Evolutionary conservation across 2,113 vertebrate species (phyloP), one percentile per base, ranked within the genome.

Genomic region (Ochotona curzoniae): DNA sequence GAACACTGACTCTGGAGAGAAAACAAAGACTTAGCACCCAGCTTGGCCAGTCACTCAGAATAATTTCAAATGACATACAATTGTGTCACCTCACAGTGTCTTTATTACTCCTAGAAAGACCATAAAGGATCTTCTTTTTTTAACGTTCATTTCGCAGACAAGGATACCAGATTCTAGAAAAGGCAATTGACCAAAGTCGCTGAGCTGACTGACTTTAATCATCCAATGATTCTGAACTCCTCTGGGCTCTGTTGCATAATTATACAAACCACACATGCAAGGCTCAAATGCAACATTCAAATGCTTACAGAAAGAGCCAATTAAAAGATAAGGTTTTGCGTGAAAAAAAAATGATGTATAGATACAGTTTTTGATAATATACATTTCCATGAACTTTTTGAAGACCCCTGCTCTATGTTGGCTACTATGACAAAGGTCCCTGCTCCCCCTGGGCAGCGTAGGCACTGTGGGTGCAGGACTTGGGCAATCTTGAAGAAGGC

Each of bases 1-100:
- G 8, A 73, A 44, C 11, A 51, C 0, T 38, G 1, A 71, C 3
- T 38, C 25, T 57, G 23, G 75, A 63, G 30, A 70, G 60, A 66
- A 32, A 86, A 5, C 9, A n/a, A 78, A 91, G 84, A 54, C 7
- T 91, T 12, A 80, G 18, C 83, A 47, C n/a, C 38, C 73, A 83
- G 30, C 18, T 74, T n/a, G 47, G 54, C 21, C 20, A 67, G 21
- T 61, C 47, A 54, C 47, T 44, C 38, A 44, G 83, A 71, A 49
- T 1, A 44, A 44, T 94, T 70, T 49, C n/a, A 83, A 80, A 10
- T 94, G 35, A 87, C 83, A 79, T 60, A 88, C 35, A 74, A 82
- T 8, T n/a, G 13, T 78, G 25, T 70, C 23, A 71, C 28, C 44
- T 73, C 75, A 51, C 23, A 79, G 75, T 38, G 1, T 9, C 87